A percentile compares a stretch with the other conserved stretches of the same genome.
Evolutionary conservation across 2,797 vertebrate species (phyloP).

Genomic region (Ptychobarbus kaznakovi): DNA sequence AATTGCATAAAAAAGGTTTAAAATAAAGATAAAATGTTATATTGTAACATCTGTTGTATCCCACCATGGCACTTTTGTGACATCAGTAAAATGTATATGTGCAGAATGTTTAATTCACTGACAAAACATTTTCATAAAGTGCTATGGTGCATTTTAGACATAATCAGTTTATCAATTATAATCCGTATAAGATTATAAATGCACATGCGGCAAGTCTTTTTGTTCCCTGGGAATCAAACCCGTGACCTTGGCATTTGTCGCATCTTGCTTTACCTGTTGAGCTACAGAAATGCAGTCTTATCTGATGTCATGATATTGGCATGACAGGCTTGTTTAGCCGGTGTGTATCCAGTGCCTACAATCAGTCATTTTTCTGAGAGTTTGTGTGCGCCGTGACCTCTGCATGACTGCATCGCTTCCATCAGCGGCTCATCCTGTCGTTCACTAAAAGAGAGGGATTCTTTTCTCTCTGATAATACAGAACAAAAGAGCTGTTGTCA

Average conservation of each 20-base stretch:
- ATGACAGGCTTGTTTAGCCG: neutral
- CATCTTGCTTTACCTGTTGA: constrained; percentile 8
- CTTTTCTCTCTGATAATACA: constrained; percentile 52
- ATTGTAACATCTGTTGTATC: neutral
- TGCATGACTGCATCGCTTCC: constrained; percentile 47
- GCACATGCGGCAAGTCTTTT: neutral
- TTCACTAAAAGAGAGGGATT: constrained; percentile 44
- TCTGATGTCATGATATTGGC: constrained; percentile 4
- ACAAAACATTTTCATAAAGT: neutral
- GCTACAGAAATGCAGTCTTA: neutral
- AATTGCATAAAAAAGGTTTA: neutral
- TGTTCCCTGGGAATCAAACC: neutral
- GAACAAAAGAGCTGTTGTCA: constrained; percentile 54
- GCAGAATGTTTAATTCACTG: neutral
- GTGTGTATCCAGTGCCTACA: constrained; percentile 5
- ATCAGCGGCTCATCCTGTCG: constrained; percentile 37
- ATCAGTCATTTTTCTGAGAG: constrained; percentile 27
- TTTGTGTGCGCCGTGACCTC: constrained; percentile 34
- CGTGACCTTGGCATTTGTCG: constrained; percentile 4
- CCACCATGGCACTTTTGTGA: neutral
- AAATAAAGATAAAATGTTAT: neutral
- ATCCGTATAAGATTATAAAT: neutral
- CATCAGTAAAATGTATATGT: neutral
- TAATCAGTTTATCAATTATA: neutral
- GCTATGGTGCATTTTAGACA: neutral